Conservation (phyloP, 1,140 invertebrate species). For the Cataglyphis hispanica region DNA sequence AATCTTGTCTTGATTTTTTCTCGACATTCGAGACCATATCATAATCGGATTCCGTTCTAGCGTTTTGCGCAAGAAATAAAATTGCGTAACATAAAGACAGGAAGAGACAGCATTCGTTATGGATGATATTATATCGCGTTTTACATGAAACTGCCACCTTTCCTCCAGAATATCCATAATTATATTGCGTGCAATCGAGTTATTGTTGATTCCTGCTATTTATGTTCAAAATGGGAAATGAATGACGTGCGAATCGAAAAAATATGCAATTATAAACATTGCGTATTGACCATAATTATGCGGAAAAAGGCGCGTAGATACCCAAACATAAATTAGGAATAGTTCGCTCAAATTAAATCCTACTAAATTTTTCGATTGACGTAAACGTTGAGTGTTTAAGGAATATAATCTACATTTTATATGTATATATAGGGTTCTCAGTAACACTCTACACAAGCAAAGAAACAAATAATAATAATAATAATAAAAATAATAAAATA, state of each 20-base stretch:
- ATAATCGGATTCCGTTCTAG: not conserved
- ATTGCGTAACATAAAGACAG: conserved; percentile 12
- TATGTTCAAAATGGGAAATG: conserved; percentile 44
- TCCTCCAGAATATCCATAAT: conserved; percentile 20
- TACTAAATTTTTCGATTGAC: not conserved
- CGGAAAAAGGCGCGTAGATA: not conserved
- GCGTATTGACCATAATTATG: conserved; percentile 39
- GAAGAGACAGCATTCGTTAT: not conserved
- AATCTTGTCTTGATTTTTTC: no score
- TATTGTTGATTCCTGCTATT: conserved; percentile 43
- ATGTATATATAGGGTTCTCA: no score
- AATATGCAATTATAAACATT: conserved; percentile 43
- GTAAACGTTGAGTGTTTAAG: not conserved
- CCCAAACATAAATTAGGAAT: not conserved
- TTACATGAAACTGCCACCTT: conserved; percentile 41
- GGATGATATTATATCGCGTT: not conserved
- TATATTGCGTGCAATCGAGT: conserved; percentile 45
- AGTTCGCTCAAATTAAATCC: not conserved
- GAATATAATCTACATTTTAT: no score
- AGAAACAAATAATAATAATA: no score
- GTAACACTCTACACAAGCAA: no score
- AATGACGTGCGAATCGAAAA: conserved; percentile 47
- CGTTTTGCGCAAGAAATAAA: not conserved
- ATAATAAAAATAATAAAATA: no score
- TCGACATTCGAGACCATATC: no score